Percentiles rank a stretch among this genome's conserved stretches.
Conservation (phyloP, 2,113 vertebrate species). For the human (Homo sapiens) region GRCh38 chr7:81019001-81019500, state of each 20-base stretch:
- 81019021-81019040: no score
- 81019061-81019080: no score
- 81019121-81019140: no score
- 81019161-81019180: no score
- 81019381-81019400: not conserved
- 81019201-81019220: not conserved
- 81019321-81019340: not conserved
- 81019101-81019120: no score
- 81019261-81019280: not conserved
- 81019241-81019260: not conserved
- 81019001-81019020: no score
- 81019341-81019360: not conserved
- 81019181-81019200: no score
- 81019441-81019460: not conserved
- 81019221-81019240: not conserved
- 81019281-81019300: not conserved
- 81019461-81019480: not conserved
- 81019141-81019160: no score
- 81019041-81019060: no score
- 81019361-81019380: not conserved
- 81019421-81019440: not conserved
- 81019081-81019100: no score
- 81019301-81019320: not conserved
- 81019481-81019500: slow-evolving; percentile 11
- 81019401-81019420: not conserved